A percentile compares a stretch with the other conserved stretches of the same genome.
Conservation (phyloP, 2,888 invertebrate species). For the Colletes collaris region DNA sequence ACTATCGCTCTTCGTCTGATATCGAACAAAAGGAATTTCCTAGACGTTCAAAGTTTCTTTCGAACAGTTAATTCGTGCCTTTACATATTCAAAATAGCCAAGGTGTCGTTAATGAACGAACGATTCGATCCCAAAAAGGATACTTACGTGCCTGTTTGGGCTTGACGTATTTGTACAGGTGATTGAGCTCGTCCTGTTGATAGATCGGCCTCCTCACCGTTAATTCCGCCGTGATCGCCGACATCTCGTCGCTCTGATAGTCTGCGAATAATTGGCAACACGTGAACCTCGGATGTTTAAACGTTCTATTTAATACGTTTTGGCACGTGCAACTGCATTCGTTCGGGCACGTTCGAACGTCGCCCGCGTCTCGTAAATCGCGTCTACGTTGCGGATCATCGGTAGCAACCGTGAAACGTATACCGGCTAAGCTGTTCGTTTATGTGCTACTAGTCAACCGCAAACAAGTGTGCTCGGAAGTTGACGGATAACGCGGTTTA, state of each 20-base stretch:
- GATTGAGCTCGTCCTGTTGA: slow-evolving; percentile 87
- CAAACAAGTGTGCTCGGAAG: background rate
- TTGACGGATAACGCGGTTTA: slow-evolving; percentile 9
- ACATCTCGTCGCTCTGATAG: slow-evolving; percentile 70
- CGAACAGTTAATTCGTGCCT: too few species aligned
- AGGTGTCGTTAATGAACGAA: too few species aligned
- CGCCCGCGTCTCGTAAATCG: background rate
- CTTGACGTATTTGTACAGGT: slow-evolving; percentile 86
- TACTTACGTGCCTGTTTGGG: slow-evolving; percentile 83
- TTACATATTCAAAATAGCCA: too few species aligned
- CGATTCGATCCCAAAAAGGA: background rate
- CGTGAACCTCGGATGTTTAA: background rate
- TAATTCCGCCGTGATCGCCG: slow-evolving; percentile 77
- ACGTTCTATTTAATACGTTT: too few species aligned
- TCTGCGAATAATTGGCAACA: slow-evolving; percentile 43
- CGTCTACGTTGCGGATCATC: too few species aligned
- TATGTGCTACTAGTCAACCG: background rate
- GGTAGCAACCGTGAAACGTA: background rate
- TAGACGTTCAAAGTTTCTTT: too few species aligned
- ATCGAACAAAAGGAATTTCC: too few species aligned
- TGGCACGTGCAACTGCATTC: background rate
- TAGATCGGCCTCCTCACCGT: slow-evolving; percentile 87
- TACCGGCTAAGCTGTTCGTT: background rate
- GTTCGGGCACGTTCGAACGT: background rate
- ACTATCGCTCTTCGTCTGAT: too few species aligned